These are phyloP conservation scores for Nylanderia fulva DNA, from an alignment of 1,140 invertebrate species.

Conservation along the genomic window DNA sequence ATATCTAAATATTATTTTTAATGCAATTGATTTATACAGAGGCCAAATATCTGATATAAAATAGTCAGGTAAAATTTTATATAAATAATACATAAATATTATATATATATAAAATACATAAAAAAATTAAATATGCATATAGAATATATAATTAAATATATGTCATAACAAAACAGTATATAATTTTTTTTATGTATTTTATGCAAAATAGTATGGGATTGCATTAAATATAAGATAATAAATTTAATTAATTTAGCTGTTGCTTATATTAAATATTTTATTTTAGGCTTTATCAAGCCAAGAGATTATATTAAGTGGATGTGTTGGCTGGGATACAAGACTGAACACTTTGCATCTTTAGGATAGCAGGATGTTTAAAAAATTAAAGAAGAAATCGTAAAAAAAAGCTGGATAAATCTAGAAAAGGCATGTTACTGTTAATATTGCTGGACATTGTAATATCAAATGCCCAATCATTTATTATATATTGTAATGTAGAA, in stretches of 20 bases:
- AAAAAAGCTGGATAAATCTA: conserved; percentile 59
- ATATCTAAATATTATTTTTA: conserved; percentile 57
- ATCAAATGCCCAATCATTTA: conserved; percentile 70
- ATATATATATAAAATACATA: too few species aligned
- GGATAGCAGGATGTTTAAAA: conserved; percentile 61
- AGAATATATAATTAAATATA: background rate
- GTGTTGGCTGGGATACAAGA: conserved; percentile 76
- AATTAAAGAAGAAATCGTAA: conserved; percentile 33
- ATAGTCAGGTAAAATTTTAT: conserved; percentile 60
- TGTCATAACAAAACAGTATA: background rate
- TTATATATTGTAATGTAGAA: conserved; percentile 75
- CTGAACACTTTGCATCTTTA: conserved; percentile 78
- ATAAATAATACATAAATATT: too few species aligned
- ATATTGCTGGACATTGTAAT: conserved; percentile 73
- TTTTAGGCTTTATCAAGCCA: conserved; percentile 55
- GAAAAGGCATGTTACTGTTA: conserved; percentile 71
- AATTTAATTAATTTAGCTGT: conserved; percentile 41
- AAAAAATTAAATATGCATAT: background rate
- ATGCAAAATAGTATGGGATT: background rate
- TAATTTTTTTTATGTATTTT: background rate
- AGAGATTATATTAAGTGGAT: conserved; percentile 56
- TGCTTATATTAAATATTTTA: conserved; percentile 44
- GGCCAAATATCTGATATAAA: conserved; percentile 56
- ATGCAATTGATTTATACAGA: conserved; percentile 56
- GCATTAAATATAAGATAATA: conserved; percentile 3